Base-by-base conservation (phyloP, 2,113 vertebrate species). In the Sinocyclocheilus anshuiensis region DNA sequence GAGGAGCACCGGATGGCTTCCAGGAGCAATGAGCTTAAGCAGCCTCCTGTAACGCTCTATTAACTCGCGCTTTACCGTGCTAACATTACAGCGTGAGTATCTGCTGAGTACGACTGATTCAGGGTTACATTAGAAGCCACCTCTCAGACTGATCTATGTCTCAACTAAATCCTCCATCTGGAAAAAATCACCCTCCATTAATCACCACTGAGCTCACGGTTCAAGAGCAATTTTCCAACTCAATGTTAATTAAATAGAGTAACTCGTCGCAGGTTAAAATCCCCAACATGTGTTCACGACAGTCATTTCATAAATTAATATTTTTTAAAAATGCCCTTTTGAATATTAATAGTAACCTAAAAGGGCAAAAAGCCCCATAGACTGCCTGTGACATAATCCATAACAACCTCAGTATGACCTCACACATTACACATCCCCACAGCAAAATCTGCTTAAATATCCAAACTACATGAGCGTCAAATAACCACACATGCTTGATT, bases 61-160 rank as follows among this genome's bases (percentile, higher is more conserved):
- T 26, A 50, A 18, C 36, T 69, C 6, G 2, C 22, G 59, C 45
- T 77, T 12, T 20, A 22, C 24, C n/a, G 6, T 29, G 50, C 75
- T 77, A 77, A 55, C 42, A 75, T 75, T 75, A 75, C 39, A 75
- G 72, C 22, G n/a, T n/a, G 72, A 75, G 71, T 53, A 89, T 89
- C 65, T 91, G 91, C 90, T 92, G 89, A 90, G 22, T 76, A 85
- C 59, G 4, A 90, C 65, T 79, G 65, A 85, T 78, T 63, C 77
- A 78, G 81, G 89, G 90, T 89, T 85, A 90, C 61, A 89, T 81
- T 71, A 81, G 53, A 61, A 78, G 55, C 78, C 87, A 88, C 76
- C 71, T 86, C 85, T 88, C 78, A 91, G 75, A 80, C 63, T 87
- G 79, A 91, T 92, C 76, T 42, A 74, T 72, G 78, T 78, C 83